phyloP scores from a whole-genome alignment of 2,888 invertebrate species.

The Monochamus alternatus region DNA sequence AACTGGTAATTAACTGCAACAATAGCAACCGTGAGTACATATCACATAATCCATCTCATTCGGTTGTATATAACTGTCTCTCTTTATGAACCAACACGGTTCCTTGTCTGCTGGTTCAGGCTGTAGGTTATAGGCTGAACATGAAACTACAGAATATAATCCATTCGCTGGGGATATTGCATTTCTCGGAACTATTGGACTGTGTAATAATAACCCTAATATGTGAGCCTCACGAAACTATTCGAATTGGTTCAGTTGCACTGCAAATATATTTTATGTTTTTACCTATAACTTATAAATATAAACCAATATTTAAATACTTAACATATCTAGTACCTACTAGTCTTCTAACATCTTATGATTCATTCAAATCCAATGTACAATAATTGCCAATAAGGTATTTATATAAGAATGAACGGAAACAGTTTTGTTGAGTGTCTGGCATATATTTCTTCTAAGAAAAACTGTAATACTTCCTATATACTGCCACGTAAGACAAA shows the following conservation, averaged over 20 bases:
- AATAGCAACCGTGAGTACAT: conserved; percentile 69
- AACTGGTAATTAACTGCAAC: conserved; percentile 68
- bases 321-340: too few species aligned
- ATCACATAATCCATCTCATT: conserved; percentile 64
- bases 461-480: too few species aligned
- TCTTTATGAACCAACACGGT: conserved; percentile 45
- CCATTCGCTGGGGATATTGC: conserved; percentile 67
- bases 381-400: too few species aligned
- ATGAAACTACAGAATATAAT: conserved; percentile 40
- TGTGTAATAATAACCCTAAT: conserved; percentile 62
- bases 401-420: too few species aligned
- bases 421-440: too few species aligned
- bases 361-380: too few species aligned
- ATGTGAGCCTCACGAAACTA: neutral
- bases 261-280: neutral
- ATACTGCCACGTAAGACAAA: too few species aligned
- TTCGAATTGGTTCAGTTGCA: neutral
- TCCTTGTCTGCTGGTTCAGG: conserved; percentile 32
- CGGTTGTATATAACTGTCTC: conserved; percentile 44
- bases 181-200: conserved; percentile 65
- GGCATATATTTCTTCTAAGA: too few species aligned
- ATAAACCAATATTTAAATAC: too few species aligned
- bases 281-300: too few species aligned
- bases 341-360: too few species aligned
- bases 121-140: conserved; percentile 9